Evolutionary conservation across 2,113 vertebrate genomes (phyloP).

Genomic region (Ciconia boyciana): DNA sequence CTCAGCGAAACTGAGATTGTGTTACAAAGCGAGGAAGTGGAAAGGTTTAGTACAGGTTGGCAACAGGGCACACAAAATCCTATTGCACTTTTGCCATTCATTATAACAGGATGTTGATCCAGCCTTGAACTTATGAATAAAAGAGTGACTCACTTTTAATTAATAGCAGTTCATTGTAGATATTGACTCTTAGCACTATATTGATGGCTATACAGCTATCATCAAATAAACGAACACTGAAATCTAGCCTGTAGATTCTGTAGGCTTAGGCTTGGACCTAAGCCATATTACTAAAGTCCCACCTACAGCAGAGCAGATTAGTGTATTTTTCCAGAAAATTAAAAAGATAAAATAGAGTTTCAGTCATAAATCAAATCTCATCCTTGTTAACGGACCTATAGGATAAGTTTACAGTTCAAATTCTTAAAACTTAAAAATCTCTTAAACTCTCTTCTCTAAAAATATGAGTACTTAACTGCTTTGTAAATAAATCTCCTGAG

Average conservation of each 20-base stretch:
- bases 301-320: neutral
- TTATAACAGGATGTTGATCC: neutral
- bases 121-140: neutral
- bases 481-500: neutral
- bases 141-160: neutral
- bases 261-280: neutral
- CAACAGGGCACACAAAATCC: neutral
- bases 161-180: neutral
- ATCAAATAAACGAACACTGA: neutral
- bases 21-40: rapidly evolving
- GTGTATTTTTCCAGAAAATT: neutral
- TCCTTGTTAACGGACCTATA: rapidly evolving
- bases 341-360: neutral
- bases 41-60: neutral
- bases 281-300: neutral
- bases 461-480: neutral
- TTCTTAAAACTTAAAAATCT: neutral
- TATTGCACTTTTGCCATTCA: neutral
- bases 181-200: neutral
- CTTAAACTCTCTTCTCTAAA: neutral
- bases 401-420: neutral
- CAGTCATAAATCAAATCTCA: neutral
- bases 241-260: neutral
- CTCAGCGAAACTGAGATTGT: neutral
- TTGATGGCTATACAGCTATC: neutral